These are phyloP conservation scores for Merodon equestris DNA, from an alignment of 2,888 invertebrate genomes.

Conservation along the genomic window DNA sequence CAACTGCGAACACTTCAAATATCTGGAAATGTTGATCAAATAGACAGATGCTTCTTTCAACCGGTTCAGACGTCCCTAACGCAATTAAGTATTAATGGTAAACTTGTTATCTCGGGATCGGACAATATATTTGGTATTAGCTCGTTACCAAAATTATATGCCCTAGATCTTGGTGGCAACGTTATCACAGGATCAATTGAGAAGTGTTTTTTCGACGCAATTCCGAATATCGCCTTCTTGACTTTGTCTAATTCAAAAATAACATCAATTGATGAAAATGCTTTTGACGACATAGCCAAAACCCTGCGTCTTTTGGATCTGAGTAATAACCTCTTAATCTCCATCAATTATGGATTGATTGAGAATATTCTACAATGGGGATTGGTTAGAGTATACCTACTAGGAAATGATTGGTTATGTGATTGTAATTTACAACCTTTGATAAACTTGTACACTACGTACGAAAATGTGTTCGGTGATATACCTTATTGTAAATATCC, in stretches of 20 bases:
- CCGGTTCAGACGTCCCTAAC: conserved; percentile 73
- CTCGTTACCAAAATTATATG: conserved; percentile 69
- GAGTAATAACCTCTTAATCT: conserved; percentile 72
- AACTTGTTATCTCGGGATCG: conserved; percentile 65
- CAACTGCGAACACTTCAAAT: conserved; percentile 72
- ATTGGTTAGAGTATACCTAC: conserved; percentile 69
- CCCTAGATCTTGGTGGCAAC: conserved; percentile 74
- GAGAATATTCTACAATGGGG: conserved; percentile 54
- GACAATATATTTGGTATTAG: conserved; percentile 72
- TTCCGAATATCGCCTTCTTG: conserved; percentile 72
- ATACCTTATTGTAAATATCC: conserved; percentile 73
- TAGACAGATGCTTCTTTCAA: conserved; percentile 73
- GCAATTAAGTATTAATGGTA: conserved; percentile 71
- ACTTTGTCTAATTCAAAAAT: conserved; percentile 71
- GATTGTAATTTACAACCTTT: conserved; percentile 71
- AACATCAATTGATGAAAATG: conserved; percentile 70
- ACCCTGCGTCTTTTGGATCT: conserved; percentile 72
- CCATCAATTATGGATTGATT: conserved; percentile 66
- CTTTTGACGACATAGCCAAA: conserved; percentile 71
- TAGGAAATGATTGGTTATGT: conserved; percentile 74
- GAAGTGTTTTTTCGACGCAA: conserved; percentile 69
- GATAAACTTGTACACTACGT: conserved; percentile 63
- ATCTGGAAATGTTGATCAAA: conserved; percentile 58
- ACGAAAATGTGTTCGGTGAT: conserved; percentile 71
- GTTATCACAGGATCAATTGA: conserved; percentile 70